Base-by-base conservation (phyloP, 1,140 invertebrate species). In the Dinoponera quadriceps region DNA sequence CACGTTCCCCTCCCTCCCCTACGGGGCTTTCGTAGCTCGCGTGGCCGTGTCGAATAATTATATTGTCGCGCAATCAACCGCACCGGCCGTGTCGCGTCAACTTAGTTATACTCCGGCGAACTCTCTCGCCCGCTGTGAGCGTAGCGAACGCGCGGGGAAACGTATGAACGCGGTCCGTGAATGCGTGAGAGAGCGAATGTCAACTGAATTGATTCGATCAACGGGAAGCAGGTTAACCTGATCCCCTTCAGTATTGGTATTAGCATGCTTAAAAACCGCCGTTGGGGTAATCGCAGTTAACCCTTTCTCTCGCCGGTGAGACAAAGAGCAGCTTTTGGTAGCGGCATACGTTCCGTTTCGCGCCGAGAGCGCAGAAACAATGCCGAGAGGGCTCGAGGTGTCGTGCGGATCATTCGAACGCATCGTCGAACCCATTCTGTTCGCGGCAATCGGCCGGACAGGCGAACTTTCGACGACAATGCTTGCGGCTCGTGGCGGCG, bases 61-160 rank as follows among this genome's bases (percentile, higher is more conserved):
- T 90, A 93, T 91, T 92, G 92, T 93, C 91, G 89, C 88, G 90
- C 90, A 85, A 92, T 91, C 92, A 91, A 91, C 80, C 77, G 85
- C 73, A 71, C 86, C 82, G 85, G 85, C 85, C 69, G 80, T 77
- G 89, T 91, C 92, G 49, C 48, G 33, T 74, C 87, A 83, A 90
- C 60, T 92, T 89, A 87, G 60, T 51, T 82, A 92, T 87, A 83
- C 87, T 77, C 80, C 87, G 83, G 20, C 68, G 84, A 81, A 63
- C 55, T n/a, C 66, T n/a, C 66, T 85, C 88, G 86, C 69, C 78
- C 55, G 65, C 54, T 33, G 54, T 60, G 51, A 60, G 38, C 38
- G 3, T 0, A 87, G 83, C 59, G 44, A 22, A 44, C 9, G 27
- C 48, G 27, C 5, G 16, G 22, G 54, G 63, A 77, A 38, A 38